Base-by-base conservation (phyloP, 2,113 vertebrate genomes). In the Rhombomys opimus region DNA sequence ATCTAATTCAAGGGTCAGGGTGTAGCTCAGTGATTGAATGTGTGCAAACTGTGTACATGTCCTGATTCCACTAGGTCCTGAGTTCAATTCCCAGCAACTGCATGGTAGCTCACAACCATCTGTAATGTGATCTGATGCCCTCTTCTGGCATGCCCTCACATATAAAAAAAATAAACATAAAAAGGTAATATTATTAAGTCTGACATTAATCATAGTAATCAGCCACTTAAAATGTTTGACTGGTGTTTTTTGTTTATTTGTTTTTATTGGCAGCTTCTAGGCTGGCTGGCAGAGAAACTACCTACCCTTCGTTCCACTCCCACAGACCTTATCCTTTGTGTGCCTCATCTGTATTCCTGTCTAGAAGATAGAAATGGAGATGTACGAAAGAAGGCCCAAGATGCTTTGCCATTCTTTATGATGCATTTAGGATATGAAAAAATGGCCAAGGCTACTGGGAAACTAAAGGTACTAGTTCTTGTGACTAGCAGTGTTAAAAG, bases 391-490 rank as follows among this genome's bases (percentile, higher is more conserved):
- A 99, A 99, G 91, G 99, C 99, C 0, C 99, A 99, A 97, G 99
- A 99, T 76, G 99, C 99, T 10, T 97, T 99, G 91, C 99, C 99
- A 0, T 99, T 99, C 96, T 99, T 99, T 91, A 99, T 99, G 99
- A 99, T 99, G 99, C 99, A 99, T 96, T 98, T 99, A 92, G 98
- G 99, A 77, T 99, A 99, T 96, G 99, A 99, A 94, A 99, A 99
- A 97, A 99, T 99, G 99, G 98, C 92, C 95, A 99, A 99, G 97
- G 99, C 99, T 41, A 99, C 99, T 0, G 98, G 98, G 70, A 99
- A 99, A 97, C 99, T 99, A 75, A 99, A 99, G 99, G 99, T 99
- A 98, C 82, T 94, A 41, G 46, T 23, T 95, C 41, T 27, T 95
- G 59, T 15, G 89, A 25, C 14, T 9, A 27, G 2, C 92, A 22